phyloP scores from a whole-genome alignment of 2,888 invertebrate species.

The Amphipoea lucens region DNA sequence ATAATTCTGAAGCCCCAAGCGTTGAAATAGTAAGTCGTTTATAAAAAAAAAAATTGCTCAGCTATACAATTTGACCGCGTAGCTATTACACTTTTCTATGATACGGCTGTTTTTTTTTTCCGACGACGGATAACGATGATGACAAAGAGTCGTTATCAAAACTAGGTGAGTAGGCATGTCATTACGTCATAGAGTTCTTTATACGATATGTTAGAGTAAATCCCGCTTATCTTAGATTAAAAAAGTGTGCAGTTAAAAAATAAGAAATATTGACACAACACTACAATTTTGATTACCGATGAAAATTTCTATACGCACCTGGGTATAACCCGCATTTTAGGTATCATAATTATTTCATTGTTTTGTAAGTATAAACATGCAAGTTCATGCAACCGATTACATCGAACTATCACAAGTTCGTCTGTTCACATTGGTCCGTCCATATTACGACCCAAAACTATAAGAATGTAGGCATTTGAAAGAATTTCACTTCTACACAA shows the following conservation, averaged over 20 bases:
- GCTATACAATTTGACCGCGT: too few relatives aligned
- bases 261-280: not conserved
- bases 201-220: conserved; percentile 1
- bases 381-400: too few relatives aligned
- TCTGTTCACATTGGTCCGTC: not conserved
- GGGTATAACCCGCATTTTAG: too few relatives aligned
- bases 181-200: conserved; percentile 9
- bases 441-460: not conserved
- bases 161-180: not conserved
- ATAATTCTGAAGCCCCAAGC: too few relatives aligned
- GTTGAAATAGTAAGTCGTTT: too few relatives aligned
- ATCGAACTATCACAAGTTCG: not conserved
- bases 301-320: too few relatives aligned
- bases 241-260: not conserved
- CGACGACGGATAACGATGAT: too few relatives aligned
- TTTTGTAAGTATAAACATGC: not conserved
- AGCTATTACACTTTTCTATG: too few relatives aligned
- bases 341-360: not conserved
- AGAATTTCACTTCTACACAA: not conserved
- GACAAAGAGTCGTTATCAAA: not conserved
- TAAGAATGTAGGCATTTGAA: not conserved
- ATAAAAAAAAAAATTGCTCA: too few relatives aligned
- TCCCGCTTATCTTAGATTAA: conserved; percentile 34
- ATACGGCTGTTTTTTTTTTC: too few relatives aligned
- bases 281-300: too few relatives aligned